A percentile compares a stretch with the other conserved stretches of the same genome.
phyloP scores from a whole-genome alignment of 1,140 invertebrate genomes.

The Platyscapa corneri region DNA sequence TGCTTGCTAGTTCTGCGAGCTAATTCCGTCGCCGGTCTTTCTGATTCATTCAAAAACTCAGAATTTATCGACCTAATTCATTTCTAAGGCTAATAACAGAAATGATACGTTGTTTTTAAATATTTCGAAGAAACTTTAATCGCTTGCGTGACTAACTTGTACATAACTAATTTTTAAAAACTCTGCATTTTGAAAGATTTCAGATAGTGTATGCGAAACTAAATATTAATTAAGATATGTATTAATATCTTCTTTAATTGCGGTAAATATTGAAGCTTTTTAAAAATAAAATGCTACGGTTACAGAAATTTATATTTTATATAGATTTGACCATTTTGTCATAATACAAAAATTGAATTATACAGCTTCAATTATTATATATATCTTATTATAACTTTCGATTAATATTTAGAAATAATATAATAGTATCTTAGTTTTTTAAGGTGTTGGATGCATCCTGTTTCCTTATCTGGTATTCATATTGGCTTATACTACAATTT shows the following conservation, averaged over 20 bases:
- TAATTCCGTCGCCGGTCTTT: not conserved
- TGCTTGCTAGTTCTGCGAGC: not conserved
- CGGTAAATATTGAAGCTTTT: too few species aligned
- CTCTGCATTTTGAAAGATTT: too few species aligned
- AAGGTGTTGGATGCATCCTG: not conserved
- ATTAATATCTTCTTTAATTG: too few species aligned
- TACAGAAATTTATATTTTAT: too few species aligned
- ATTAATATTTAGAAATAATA: too few species aligned
- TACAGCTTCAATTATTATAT: too few species aligned
- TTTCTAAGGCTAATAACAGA: not conserved
- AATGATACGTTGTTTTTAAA: not conserved
- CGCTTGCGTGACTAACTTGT: not conserved
- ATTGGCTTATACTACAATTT: not conserved
- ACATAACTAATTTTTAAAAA: not conserved
- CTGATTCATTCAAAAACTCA: not conserved
- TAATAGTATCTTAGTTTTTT: not conserved
- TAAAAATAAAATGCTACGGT: too few species aligned
- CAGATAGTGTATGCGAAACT: too few species aligned
- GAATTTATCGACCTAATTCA: not conserved
- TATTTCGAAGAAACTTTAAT: not conserved
- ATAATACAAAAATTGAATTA: too few species aligned
- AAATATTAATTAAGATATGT: too few species aligned
- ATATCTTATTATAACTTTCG: too few species aligned
- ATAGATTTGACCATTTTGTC: too few species aligned
- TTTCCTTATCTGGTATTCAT: not conserved